A percentile compares a stretch with the other conserved stretches of the same genome.
Conservation (phyloP, 2,797 vertebrate genomes). For the Melanotaenia parkinsoni region DNA sequence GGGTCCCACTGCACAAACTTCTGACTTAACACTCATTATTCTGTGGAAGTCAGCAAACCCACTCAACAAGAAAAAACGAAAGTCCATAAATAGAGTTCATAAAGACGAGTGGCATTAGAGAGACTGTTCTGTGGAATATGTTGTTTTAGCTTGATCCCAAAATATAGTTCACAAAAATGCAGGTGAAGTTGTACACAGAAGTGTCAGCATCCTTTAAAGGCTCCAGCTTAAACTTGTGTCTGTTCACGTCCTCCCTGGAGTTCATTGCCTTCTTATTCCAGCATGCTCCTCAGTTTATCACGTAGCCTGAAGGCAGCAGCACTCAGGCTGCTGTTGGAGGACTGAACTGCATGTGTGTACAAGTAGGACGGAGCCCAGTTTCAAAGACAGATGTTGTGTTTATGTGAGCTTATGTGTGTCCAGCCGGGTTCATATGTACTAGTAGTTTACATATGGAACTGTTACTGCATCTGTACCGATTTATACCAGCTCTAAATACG, state of each 20-base stretch:
- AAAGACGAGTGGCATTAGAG: conserved; percentile 74
- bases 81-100: conserved; percentile 84
- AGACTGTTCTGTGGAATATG: conserved; percentile 49
- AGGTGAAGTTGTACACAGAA: conserved; percentile 50
- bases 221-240: conserved; percentile 51
- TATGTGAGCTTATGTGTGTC: conserved; percentile 33
- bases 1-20: conserved; percentile 68
- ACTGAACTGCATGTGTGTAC: conserved; percentile 26
- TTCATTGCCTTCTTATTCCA: conserved; percentile 58
- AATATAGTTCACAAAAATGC: conserved; percentile 34
- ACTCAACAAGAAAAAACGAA: conserved; percentile 71
- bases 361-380: conserved; percentile 68
- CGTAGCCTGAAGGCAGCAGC: conserved; percentile 57
- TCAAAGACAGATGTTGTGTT: conserved; percentile 47
- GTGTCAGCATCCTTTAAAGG: conserved; percentile 53
- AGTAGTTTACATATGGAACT: conserved; percentile 49
- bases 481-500: conserved; percentile 63
- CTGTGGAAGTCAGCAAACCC: conserved; percentile 69
- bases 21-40: conserved; percentile 53
- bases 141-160: conserved; percentile 53
- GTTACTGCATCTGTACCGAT: conserved; percentile 39
- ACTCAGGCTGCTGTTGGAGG: conserved; percentile 43
- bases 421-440: conserved; percentile 52
- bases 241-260: conserved; percentile 55
- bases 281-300: conserved; percentile 65